phyloP scores from a whole-genome alignment of 2,888 invertebrate species.

The Temnothorax rugatulus region DNA sequence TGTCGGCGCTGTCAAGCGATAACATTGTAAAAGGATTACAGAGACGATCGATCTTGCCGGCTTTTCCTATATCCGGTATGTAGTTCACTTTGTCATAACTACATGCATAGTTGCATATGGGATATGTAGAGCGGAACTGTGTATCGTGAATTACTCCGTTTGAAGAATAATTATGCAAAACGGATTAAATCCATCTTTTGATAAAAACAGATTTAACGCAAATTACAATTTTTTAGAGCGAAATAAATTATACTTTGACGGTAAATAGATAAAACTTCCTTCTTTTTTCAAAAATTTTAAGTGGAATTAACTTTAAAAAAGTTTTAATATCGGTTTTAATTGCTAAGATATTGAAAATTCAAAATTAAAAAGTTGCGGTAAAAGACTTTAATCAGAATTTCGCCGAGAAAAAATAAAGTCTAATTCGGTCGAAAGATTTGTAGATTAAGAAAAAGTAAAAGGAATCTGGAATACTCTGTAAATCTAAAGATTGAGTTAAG shows the following conservation, averaged over 20 bases:
- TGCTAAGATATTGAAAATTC: slow-evolving; percentile 41
- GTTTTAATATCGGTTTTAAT: slow-evolving; percentile 36
- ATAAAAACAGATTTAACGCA: background rate
- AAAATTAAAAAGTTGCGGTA: slow-evolving; percentile 32
- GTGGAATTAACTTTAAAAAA: slow-evolving; percentile 31
- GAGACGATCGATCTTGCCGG: slow-evolving; percentile 49
- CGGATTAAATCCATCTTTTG: slow-evolving; percentile 9
- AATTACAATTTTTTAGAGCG: slow-evolving; percentile 19
- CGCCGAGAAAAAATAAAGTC: slow-evolving; percentile 6
- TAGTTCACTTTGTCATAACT: slow-evolving; percentile 52
- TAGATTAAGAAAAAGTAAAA: background rate
- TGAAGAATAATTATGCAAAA: slow-evolving; percentile 25
- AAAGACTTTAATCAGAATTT: slow-evolving; percentile 33
- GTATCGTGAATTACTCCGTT: slow-evolving; percentile 11
- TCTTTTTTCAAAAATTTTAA: slow-evolving; percentile 54
- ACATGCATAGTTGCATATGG: slow-evolving; percentile 27
- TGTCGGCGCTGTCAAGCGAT: slow-evolving; percentile 57
- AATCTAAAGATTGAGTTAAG: slow-evolving; percentile 11
- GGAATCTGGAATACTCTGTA: background rate
- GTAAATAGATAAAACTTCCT: slow-evolving; percentile 36
- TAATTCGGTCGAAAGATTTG: slow-evolving; percentile 19
- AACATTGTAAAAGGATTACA: slow-evolving; percentile 58
- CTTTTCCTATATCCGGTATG: slow-evolving; percentile 51
- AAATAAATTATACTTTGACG: slow-evolving; percentile 15
- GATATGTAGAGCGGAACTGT: slow-evolving; percentile 21